Percentiles rank a stretch among this genome's conserved stretches.
Evolutionary conservation across 2,797 vertebrate species (phyloP).

Genomic region (Carduelis carduelis): DNA sequence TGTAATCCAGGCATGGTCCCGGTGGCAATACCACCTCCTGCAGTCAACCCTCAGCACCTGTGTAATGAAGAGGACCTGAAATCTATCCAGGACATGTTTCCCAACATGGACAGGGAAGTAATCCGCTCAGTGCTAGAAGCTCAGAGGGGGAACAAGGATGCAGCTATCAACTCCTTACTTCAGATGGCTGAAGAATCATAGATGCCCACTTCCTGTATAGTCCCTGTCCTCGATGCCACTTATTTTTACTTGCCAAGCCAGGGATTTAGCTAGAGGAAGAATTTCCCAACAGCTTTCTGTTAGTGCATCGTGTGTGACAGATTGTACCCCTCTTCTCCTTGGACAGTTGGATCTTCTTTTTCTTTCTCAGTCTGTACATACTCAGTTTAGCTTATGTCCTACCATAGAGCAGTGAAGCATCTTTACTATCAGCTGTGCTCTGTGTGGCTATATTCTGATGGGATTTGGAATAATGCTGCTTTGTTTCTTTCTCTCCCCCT

Average conservation of each 20-base stretch:
- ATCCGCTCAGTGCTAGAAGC: conserved; percentile 93
- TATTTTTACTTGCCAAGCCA: conserved; percentile 53
- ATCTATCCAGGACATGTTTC: conserved; percentile 96
- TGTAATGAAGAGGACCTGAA: conserved; percentile 90
- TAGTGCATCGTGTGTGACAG: conserved; percentile 9
- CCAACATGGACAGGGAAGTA: conserved; percentile 93
- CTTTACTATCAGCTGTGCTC: background rate
- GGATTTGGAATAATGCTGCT: background rate
- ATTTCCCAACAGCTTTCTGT: conserved; percentile 42
- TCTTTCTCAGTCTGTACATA: background rate
- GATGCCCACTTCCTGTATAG: background rate
- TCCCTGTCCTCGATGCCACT: background rate
- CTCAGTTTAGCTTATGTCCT: background rate
- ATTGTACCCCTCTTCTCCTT: background rate
- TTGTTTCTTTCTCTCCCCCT: background rate
- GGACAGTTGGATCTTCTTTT: background rate
- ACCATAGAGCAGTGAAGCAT: conserved; percentile 23
- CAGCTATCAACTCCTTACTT: conserved; percentile 94
- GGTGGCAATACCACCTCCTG: conserved; percentile 79
- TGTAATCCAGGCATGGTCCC: conserved; percentile 92
- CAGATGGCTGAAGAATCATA: conserved; percentile 96
- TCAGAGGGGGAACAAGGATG: conserved; percentile 90
- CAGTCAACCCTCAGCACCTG: conserved; percentile 73
- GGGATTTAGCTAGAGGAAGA: conserved; percentile 61
- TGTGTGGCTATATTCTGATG: background rate